Evolutionary conservation across 2,113 vertebrate genomes (phyloP), one percentile per base, ranked within the genome.

Genomic region (Oreochromis niloticus): DNA sequence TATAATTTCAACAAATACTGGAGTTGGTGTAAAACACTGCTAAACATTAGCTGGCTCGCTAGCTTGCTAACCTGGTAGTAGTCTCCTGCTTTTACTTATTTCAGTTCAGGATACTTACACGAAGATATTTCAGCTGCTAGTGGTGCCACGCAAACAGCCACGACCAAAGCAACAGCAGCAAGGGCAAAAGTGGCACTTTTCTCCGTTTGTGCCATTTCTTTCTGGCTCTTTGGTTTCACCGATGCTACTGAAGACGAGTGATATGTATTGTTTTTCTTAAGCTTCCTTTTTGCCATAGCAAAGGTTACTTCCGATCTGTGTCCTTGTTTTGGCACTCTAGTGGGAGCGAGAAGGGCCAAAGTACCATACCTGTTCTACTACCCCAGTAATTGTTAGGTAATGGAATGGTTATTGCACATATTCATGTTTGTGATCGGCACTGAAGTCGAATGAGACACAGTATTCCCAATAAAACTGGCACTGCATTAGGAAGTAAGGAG

Each of bases 261-360:
- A 63, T 79, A 79, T 5, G 52, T 4, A 16, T 79, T 5, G 22
- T 75, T 90, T 43, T 88, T 86, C 48, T 80, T 85, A 19, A 8
- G 10, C 82, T 93, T 92, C 78, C 61, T 50, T 52, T 90, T 91
- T 88, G 30, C 75, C 95, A 96, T 95, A 57, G 80, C 30, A 82
- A 16, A 86, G 27, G 4, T 86, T 22, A 84, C 92, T 92, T 94
- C 92, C 93, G 87, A 82, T n/a, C 5, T 9, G 87, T 68, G 63
- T 87, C 63, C 83, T 93, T 91, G 88, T 93, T 93, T 93, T 90
- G 54, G 87, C 81, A 68, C 43, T 56, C 79, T 95, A 96, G 63
- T 92, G 96, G 82, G 22, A 80, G 87, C 89, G 92, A 89, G 54
- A 50, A 85, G 92, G 94, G 93, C 87, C 95, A 96, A 95, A 95